Base-by-base conservation (phyloP, 1,140 invertebrate species). In the Apis dorsata region DNA sequence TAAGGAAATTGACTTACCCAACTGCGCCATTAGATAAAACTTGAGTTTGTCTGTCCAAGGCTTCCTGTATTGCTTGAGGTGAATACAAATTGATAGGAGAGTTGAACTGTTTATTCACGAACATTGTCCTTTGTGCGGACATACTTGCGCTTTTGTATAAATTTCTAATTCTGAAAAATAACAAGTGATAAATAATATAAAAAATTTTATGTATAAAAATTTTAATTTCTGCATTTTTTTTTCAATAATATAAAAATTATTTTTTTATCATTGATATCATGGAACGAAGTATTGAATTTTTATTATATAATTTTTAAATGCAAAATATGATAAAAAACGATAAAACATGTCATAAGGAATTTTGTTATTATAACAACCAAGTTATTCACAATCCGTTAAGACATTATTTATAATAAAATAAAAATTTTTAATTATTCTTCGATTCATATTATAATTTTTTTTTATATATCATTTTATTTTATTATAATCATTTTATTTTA, bases 51-150 rank as follows among this genome's bases (percentile, higher is more conserved):
- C 96, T 95, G 91, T 96, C 95, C 83, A 98, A 95, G 34, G 97
- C 97, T 90, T 97, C 96, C 90, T 97, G 95, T 83, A 98, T 96
- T 89, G 97, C 96, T 92, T 96, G 95, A 86, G 96, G 95, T 24
- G 97, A 98, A 93, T 98, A 98, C 49, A 98, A 94, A 89, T 96
- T 96, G 87, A 98, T 98, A 55, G 97, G 97, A 72, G 97, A 97
- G 94, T 98, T 98, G 94, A 97, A 98, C 94, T 98, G 97, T 93
- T 97, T 97, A 94, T 98, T 97, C 79, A 97, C 96, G 91, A 97
- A 93, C 88, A 93, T 94, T 62, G 91, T 83, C 77, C 83, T 91
- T 63, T 89, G 89, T 11, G 85, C 77, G 21, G 91, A 80, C 92
- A 93, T 93, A 49, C 79, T 91, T 55, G 21, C 24, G 21, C 11